Evolutionary conservation across 2,113 vertebrate species (phyloP).

Genomic region (Jaculus jaculus): DNA sequence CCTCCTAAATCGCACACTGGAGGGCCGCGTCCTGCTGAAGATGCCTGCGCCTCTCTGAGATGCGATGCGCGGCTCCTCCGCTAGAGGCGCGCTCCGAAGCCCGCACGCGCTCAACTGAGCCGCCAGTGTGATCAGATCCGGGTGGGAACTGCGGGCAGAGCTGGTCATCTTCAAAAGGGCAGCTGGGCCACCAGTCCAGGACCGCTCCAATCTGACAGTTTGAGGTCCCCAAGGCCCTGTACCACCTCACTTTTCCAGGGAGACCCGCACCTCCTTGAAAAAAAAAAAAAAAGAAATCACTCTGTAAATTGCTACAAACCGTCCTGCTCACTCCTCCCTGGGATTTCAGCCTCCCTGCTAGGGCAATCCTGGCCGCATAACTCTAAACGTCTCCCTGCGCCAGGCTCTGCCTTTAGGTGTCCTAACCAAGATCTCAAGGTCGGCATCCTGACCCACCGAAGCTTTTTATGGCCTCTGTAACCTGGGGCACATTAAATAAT

Average conservation of each 20-base stretch:
- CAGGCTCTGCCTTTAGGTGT: not conserved
- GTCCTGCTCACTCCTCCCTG: not conserved
- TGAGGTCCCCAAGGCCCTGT: rapidly evolving
- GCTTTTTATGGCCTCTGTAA: not conserved
- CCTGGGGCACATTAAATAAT: not conserved
- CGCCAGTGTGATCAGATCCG: rapidly evolving
- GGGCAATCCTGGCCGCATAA: not conserved
- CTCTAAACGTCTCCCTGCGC: not conserved
- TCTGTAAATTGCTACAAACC: not conserved
- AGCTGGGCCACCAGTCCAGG: not conserved
- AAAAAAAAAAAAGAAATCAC: not conserved
- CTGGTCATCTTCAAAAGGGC: not conserved
- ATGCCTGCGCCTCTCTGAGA: not conserved
- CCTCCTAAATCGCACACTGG: rapidly evolving
- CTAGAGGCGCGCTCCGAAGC: not conserved
- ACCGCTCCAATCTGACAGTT: not conserved
- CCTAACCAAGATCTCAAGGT: not conserved
- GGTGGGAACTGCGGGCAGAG: not conserved
- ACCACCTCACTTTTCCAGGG: rapidly evolving
- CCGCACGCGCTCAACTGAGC: not conserved
- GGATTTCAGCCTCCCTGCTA: not conserved
- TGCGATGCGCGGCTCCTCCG: rapidly evolving
- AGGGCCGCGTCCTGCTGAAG: rapidly evolving
- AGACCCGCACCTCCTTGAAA: rapidly evolving
- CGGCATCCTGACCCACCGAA: not conserved